Conservation (phyloP, 1,140 invertebrate genomes). For the Scaptomyza pallida region DNA sequence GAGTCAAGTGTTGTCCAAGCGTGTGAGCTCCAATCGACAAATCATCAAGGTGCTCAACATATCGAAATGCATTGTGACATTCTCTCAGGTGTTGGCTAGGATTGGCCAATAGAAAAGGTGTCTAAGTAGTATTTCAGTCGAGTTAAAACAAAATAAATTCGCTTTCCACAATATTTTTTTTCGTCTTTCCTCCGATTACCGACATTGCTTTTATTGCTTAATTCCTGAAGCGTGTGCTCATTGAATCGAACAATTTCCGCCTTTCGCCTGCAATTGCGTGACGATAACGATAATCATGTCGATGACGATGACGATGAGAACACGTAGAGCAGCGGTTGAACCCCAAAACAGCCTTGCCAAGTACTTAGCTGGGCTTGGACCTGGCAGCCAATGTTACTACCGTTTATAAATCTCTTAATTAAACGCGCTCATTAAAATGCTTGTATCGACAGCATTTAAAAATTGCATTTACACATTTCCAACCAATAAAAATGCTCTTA, state of each 20-base stretch:
- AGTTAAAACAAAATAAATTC: background rate
- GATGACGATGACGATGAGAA: background rate
- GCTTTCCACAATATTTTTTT: background rate
- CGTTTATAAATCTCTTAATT: constrained; percentile 68
- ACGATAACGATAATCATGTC: constrained; percentile 1
- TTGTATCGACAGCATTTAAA: constrained; percentile 55
- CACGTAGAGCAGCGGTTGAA: constrained; percentile 6
- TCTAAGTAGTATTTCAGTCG: constrained; percentile 1
- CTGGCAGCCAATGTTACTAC: constrained; percentile 15
- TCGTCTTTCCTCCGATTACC: background rate
- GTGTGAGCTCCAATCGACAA: constrained; percentile 10
- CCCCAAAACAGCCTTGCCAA: constrained; percentile 20
- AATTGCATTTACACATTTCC: constrained; percentile 34
- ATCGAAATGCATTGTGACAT: constrained; percentile 29
- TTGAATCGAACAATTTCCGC: constrained; percentile 38
- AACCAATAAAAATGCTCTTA: constrained; percentile 19
- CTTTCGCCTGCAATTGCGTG: constrained; percentile 34
- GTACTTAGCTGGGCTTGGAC: constrained; percentile 2
- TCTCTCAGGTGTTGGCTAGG: background rate
- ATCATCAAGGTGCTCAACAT: constrained; percentile 4
- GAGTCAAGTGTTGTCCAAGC: constrained; percentile 48
- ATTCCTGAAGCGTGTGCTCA: constrained; percentile 33
- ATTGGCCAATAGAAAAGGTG: background rate
- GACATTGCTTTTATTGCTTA: constrained; percentile 11
- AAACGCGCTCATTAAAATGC: constrained; percentile 46